phyloP scores from a whole-genome alignment of 1,140 invertebrate genomes.

The Lepidurus arcticus region DNA sequence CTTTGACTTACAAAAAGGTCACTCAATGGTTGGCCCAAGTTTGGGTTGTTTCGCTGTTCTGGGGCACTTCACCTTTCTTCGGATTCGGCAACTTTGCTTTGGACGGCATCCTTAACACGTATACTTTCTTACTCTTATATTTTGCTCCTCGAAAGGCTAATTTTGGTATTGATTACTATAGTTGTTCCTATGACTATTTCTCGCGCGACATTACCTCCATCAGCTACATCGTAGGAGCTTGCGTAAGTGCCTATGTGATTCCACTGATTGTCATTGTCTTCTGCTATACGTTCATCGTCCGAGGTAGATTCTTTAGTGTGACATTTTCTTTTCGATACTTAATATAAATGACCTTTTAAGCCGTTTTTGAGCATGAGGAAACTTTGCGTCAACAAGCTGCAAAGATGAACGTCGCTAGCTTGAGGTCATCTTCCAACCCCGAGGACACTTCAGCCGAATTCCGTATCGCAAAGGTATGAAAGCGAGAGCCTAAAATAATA shows the following conservation, averaged over 20 bases:
- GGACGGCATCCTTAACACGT: conserved; percentile 39
- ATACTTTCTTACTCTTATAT: neutral
- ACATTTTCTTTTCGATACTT: neutral
- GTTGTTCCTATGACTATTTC: conserved; percentile 77
- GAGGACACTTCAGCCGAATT: conserved; percentile 67
- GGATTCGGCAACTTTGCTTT: conserved; percentile 41
- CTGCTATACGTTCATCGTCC: conserved; percentile 71
- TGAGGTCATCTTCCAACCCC: conserved; percentile 63
- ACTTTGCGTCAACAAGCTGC: conserved; percentile 59
- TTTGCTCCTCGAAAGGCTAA: conserved; percentile 77
- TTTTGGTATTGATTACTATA: conserved; percentile 53
- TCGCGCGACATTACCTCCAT: conserved; percentile 56
- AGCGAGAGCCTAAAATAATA: neutral
- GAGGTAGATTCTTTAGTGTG: conserved; percentile 36
- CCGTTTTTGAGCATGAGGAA: conserved; percentile 47
- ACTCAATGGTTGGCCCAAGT: conserved; percentile 37
- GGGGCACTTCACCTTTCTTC: conserved; percentile 40
- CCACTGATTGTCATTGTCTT: conserved; percentile 67
- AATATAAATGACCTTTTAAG: conserved; percentile 28
- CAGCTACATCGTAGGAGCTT: conserved; percentile 64
- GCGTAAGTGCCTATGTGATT: conserved; percentile 61
- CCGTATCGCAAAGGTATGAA: conserved; percentile 64
- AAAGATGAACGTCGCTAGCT: conserved; percentile 85
- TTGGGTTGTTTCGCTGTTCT: conserved; percentile 40
- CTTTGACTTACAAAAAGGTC: conserved; percentile 39